These are phyloP conservation scores for Rhingia campestris DNA, from an alignment of 2,888 invertebrate species.

Conservation along the genomic window DNA sequence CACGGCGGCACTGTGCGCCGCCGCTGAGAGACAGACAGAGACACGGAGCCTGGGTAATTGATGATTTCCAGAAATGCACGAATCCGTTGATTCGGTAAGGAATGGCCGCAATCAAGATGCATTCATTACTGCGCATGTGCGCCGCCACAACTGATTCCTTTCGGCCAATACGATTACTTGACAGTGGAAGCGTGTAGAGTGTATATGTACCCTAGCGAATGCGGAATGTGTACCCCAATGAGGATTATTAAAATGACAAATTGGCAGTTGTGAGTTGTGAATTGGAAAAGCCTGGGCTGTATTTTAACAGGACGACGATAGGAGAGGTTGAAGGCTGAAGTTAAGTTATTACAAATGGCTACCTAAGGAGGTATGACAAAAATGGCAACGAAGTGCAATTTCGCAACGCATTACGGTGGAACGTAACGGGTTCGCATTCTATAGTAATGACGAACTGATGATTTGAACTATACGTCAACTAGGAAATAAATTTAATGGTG, in stretches of 20 bases:
- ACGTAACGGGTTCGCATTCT: too few species aligned
- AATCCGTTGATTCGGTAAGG: slow-evolving; percentile 52
- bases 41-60: slow-evolving; percentile 45
- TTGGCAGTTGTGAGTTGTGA: slow-evolving; percentile 46
- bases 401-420: too few species aligned
- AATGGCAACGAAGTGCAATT: too few species aligned
- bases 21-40: background rate
- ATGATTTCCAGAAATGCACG: slow-evolving; percentile 69
- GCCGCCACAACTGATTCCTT: slow-evolving; percentile 23
- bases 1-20: slow-evolving; percentile 18
- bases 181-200: slow-evolving; percentile 29
- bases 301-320: slow-evolving; percentile 19
- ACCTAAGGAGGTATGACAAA: too few species aligned
- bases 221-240: slow-evolving; percentile 29
- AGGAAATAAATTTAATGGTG: too few species aligned
- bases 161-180: slow-evolving; percentile 26
- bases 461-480: too few species aligned
- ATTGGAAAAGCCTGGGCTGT: slow-evolving; percentile 18
- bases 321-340: background rate
- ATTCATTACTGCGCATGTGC: slow-evolving; percentile 57
- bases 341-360: too few species aligned
- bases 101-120: slow-evolving; percentile 56
- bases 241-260: slow-evolving; percentile 62
- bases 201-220: background rate
- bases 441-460: too few species aligned